Evolutionary conservation across 2,113 vertebrate genomes (phyloP).

Genomic region (Pseudopodoces humilis): DNA sequence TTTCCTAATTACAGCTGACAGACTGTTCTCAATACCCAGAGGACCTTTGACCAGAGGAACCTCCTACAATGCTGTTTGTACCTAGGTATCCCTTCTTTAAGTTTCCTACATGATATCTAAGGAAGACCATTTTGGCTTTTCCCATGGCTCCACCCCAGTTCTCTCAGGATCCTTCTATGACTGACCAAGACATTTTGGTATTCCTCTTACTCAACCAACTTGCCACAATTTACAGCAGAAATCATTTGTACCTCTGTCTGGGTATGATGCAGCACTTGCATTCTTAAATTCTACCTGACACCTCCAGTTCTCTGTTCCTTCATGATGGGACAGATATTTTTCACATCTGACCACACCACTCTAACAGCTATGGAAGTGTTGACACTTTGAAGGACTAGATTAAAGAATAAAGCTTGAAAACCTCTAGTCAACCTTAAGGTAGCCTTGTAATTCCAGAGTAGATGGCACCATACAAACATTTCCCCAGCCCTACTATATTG

Average conservation of each 20-base stretch:
- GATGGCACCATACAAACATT: neutral
- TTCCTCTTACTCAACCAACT: neutral
- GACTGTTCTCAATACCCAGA: neutral
- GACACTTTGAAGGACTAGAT: neutral
- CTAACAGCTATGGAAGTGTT: neutral
- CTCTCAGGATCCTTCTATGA: neutral
- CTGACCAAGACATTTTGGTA: neutral
- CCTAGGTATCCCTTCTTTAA: neutral
- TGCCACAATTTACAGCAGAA: neutral
- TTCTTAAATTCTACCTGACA: neutral
- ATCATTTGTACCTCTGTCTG: neutral
- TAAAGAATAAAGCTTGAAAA: neutral
- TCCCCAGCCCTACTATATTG: neutral
- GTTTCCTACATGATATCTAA: neutral
- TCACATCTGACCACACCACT: neutral
- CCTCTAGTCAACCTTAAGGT: neutral
- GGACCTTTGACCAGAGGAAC: neutral
- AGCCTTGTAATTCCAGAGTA: neutral
- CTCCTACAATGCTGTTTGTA: neutral
- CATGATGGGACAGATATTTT: neutral
- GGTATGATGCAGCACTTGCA: neutral
- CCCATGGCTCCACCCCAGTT: neutral
- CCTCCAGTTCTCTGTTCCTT: neutral
- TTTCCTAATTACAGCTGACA: neutral
- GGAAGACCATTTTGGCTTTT: neutral